phyloP scores from a whole-genome alignment of 1,140 invertebrate genomes.

The Brachionus manjavacas region DNA sequence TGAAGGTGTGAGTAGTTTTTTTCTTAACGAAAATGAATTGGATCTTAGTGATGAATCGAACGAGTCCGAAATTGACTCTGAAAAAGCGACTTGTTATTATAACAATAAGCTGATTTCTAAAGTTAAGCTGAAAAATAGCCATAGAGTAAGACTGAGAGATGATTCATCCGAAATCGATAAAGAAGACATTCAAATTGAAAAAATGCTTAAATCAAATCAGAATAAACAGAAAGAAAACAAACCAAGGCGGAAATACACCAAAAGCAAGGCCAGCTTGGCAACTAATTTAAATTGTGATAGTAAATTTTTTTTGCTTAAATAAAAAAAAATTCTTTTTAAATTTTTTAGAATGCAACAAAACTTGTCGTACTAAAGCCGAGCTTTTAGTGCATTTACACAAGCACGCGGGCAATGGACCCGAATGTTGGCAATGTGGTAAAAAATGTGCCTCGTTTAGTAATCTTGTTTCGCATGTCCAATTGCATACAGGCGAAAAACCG shows the following conservation, averaged over 20 bases:
- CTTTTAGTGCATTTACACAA: constrained; percentile 30
- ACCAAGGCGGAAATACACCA: constrained; percentile 21
- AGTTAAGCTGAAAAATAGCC: constrained; percentile 7
- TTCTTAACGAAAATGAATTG: background rate
- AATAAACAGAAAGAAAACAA: background rate
- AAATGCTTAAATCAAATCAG: background rate
- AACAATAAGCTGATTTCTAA: constrained; percentile 8
- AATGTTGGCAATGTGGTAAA: constrained; percentile 39
- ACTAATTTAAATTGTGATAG: constrained; percentile 34
- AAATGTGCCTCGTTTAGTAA: constrained; percentile 40
- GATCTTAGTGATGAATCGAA: background rate
- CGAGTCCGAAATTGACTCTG: background rate
- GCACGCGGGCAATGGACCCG: constrained; percentile 9
- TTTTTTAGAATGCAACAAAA: constrained; percentile 30
- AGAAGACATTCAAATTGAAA: constrained; percentile 5
- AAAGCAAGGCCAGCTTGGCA: background rate
- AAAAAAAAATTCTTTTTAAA: background rate
- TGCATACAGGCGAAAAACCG: constrained; percentile 41
- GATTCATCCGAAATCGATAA: background rate
- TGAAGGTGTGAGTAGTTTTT: background rate
- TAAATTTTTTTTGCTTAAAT: background rate
- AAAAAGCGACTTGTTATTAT: background rate
- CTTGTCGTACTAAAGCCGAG: constrained; percentile 35
- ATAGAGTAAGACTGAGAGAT: background rate
- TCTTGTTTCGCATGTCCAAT: constrained; percentile 33